Conservation (phyloP, 2,888 invertebrate genomes). For the Agrochola circellaris region DNA sequence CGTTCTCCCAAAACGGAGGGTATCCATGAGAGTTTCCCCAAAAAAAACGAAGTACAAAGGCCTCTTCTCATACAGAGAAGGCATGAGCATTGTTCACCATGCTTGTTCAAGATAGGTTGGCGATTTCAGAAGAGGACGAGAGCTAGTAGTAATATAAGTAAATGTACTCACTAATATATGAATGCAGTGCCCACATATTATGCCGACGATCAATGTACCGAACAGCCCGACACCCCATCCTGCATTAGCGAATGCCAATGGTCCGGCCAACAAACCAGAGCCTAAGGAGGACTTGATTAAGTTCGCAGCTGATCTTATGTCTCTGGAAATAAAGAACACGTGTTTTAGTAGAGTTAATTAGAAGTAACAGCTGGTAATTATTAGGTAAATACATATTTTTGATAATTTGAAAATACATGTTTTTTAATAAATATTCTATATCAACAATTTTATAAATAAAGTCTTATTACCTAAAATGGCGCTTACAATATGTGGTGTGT, state of each 20-base stretch:
- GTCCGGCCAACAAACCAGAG: constrained; percentile 94
- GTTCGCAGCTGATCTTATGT: constrained; percentile 85
- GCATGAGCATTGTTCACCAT: neutral
- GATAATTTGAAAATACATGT: too few relatives aligned
- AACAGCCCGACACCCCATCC: constrained; percentile 92
- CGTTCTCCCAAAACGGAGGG: too few relatives aligned
- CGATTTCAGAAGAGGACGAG: too few relatives aligned
- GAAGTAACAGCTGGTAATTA: neutral
- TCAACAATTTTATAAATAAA: neutral
- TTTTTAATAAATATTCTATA: neutral
- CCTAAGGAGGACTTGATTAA: constrained; percentile 91
- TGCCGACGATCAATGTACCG: constrained; percentile 86
- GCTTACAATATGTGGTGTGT: too few relatives aligned
- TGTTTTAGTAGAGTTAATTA: neutral
- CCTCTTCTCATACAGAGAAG: neutral
- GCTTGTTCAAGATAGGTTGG: too few relatives aligned
- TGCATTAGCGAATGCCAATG: constrained; percentile 92
- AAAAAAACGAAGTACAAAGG: too few relatives aligned
- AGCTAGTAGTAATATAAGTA: neutral
- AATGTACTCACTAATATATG: constrained; percentile 85
- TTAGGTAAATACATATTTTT: too few relatives aligned
- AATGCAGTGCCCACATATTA: constrained; percentile 87
- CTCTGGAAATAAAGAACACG: constrained; percentile 74
- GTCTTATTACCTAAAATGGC: neutral
- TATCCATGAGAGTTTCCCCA: too few relatives aligned